A percentile compares a stretch with the other conserved stretches of the same genome.
Evolutionary conservation across 2,113 vertebrate genomes (phyloP).

Genomic region (Gorsachius goisagi): DNA sequence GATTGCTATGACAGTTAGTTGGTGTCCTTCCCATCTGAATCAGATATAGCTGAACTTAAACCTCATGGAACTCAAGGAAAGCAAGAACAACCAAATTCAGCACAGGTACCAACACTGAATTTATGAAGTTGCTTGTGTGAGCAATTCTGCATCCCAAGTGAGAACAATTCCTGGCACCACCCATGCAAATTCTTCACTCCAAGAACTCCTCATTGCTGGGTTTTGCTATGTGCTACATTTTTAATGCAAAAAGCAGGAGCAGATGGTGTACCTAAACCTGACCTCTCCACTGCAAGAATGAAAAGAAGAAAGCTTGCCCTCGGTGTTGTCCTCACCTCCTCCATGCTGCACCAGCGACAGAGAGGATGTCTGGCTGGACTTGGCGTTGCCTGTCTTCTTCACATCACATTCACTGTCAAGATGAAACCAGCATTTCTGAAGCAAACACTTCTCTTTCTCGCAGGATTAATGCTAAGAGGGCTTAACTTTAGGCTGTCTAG

Average conservation of each 20-base stretch:
- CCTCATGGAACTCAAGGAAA: neutral
- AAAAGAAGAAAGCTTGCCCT: neutral
- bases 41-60: neutral
- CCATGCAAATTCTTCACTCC: neutral
- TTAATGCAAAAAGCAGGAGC: slow-evolving; percentile 11
- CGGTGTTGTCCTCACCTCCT: neutral
- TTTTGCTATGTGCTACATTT: neutral
- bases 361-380: neutral
- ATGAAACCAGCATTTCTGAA: neutral
- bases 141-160: slow-evolving; percentile 11
- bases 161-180: slow-evolving; percentile 43
- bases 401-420: neutral
- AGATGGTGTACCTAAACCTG: slow-evolving; percentile 2
- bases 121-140: neutral
- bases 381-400: neutral
- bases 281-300: neutral
- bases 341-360: neutral
- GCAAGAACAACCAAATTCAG: neutral
- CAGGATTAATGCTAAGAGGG: neutral
- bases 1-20: neutral
- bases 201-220: neutral
- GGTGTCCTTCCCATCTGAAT: neutral
- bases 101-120: neutral
- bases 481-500: neutral
- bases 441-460: neutral